These are phyloP conservation scores for Tenualosa thibaudeaui DNA, from an alignment of 2,797 vertebrate genomes.

Conservation along the genomic window DNA sequence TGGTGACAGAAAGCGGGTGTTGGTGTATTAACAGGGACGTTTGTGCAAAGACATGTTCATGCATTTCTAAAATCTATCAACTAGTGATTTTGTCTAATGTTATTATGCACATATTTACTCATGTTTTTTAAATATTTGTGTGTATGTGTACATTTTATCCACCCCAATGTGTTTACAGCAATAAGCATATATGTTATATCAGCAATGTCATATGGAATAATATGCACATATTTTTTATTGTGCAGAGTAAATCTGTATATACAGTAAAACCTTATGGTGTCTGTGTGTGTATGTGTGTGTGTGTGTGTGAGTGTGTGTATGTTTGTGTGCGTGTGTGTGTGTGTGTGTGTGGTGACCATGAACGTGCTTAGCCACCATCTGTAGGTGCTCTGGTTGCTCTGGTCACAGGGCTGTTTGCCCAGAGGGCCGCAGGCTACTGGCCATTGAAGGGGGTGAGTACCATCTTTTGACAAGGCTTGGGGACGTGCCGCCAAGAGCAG, in stretches of 20 bases:
- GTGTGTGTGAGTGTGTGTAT: background rate
- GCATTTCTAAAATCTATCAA: background rate
- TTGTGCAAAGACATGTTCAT: too few species aligned
- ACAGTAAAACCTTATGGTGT: background rate
- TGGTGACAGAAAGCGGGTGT: background rate
- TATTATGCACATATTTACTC: background rate
- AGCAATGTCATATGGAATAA: background rate
- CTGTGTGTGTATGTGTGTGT: background rate
- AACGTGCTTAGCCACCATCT: constrained; percentile 57
- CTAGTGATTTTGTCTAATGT: background rate
- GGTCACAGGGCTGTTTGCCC: constrained; percentile 95
- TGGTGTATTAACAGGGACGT: background rate
- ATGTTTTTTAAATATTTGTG: too few species aligned
- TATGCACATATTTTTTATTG: too few species aligned
- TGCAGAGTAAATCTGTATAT: background rate
- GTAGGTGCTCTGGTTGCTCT: constrained; percentile 78
- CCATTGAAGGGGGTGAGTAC: constrained; percentile 99
- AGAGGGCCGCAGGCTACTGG: constrained; percentile 96
- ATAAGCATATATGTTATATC: background rate
- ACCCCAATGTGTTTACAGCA: background rate
- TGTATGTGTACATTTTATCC: background rate
- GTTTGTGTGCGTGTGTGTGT: background rate
- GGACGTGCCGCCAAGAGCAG: constrained; percentile 72
- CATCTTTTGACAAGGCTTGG: constrained; percentile 96
- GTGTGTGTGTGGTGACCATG: background rate